A percentile compares a stretch with the other conserved stretches of the same genome.
These are phyloP conservation scores for Scelioninae gen. 1 DNA, from an alignment of 2,888 invertebrate species.

Conservation along the genomic window DNA sequence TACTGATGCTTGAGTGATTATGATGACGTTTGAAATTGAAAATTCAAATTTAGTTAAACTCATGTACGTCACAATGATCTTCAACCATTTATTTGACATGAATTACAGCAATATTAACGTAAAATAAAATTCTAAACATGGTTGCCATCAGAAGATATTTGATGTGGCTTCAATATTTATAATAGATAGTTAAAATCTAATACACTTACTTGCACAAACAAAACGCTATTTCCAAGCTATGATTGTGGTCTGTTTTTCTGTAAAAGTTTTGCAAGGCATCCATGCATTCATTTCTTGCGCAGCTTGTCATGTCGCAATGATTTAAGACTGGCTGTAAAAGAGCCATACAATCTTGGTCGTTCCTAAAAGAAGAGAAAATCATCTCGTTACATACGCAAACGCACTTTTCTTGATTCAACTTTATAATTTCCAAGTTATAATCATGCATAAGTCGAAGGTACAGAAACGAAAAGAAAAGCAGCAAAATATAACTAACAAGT, in stretches of 20 bases:
- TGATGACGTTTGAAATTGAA: too few relatives aligned
- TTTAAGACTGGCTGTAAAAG: slow-evolving; percentile 93
- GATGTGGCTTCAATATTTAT: too few relatives aligned
- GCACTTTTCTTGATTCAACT: slow-evolving; percentile 45
- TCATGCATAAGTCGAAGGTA: slow-evolving; percentile 29
- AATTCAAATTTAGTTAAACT: too few relatives aligned
- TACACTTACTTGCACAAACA: slow-evolving; percentile 96
- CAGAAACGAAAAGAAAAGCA: not conserved
- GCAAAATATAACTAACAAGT: too few relatives aligned
- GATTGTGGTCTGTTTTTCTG: slow-evolving; percentile 90
- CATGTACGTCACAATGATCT: too few relatives aligned
- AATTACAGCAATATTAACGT: too few relatives aligned
- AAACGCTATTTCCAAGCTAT: slow-evolving; percentile 95
- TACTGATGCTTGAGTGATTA: too few relatives aligned
- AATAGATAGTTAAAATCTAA: too few relatives aligned
- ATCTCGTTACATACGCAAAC: slow-evolving; percentile 61
- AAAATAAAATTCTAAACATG: too few relatives aligned
- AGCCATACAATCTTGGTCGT: slow-evolving; percentile 91
- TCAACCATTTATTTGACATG: too few relatives aligned
- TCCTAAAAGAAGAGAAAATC: slow-evolving; percentile 87
- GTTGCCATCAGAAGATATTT: too few relatives aligned
- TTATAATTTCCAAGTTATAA: too few relatives aligned
- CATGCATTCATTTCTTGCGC: slow-evolving; percentile 95
- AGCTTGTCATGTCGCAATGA: slow-evolving; percentile 91
- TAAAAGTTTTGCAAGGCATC: slow-evolving; percentile 93